Evolutionary conservation across 2,888 invertebrate species (phyloP).

Genomic region (Drosophila atripex): DNA sequence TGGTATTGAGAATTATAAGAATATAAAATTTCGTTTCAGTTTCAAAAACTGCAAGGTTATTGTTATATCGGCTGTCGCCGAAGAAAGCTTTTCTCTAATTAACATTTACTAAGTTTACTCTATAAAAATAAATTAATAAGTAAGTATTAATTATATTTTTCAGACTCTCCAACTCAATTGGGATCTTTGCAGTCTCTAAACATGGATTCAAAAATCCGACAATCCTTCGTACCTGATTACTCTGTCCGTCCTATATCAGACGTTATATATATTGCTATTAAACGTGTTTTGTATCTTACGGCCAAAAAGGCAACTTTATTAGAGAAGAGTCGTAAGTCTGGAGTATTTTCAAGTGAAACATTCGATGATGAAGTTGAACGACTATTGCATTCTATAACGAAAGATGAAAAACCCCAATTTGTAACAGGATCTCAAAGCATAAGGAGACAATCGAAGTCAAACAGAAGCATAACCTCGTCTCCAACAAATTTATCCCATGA

Average conservation of each 20-base stretch:
- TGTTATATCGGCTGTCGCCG: no score
- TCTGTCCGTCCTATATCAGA: constrained; percentile 93
- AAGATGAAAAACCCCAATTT: constrained; percentile 86
- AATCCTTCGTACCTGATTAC: constrained; percentile 96
- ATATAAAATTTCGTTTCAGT: no score
- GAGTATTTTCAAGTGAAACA: constrained; percentile 86
- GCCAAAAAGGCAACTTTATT: constrained; percentile 95
- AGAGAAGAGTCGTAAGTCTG: constrained; percentile 89
- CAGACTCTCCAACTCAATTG: constrained; percentile 85
- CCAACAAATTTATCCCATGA: constrained; percentile 79
- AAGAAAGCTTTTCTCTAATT: no score
- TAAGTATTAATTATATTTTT: constrained; percentile 2
- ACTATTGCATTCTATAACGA: constrained; percentile 91
- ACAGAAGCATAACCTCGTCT: constrained; percentile 78
- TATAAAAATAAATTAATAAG: no score
- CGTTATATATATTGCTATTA: constrained; percentile 93
- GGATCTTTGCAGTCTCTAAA: constrained; percentile 94
- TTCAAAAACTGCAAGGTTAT: no score
- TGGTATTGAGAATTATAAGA: no score
- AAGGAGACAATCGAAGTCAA: constrained; percentile 56
- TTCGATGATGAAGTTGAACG: constrained; percentile 95
- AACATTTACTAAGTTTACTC: no score
- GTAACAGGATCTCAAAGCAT: constrained; percentile 56
- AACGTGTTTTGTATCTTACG: constrained; percentile 93
- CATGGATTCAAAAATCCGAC: constrained; percentile 90